Conservation (phyloP, 92 coral and sea anemone species). For the Umimayanthus chanpuru region DNA sequence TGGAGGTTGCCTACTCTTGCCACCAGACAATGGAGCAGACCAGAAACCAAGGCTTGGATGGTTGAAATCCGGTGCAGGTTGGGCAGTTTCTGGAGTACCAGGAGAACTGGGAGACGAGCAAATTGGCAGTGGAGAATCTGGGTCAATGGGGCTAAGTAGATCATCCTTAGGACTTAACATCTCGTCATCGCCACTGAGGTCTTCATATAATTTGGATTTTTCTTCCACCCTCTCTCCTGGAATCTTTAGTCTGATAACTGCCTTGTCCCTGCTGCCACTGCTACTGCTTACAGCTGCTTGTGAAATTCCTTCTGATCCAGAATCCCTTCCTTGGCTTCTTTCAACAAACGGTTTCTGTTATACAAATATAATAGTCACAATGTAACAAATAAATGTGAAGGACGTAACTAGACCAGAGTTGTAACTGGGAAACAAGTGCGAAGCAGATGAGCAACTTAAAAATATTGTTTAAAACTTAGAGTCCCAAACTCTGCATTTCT, state of each 20-base stretch:
- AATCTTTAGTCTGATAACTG: neutral
- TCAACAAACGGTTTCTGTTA: neutral
- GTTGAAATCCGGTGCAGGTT: constrained; percentile 69
- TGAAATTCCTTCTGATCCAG: neutral
- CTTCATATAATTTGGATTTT: neutral
- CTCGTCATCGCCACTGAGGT: constrained; percentile 22
- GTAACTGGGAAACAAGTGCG: neutral
- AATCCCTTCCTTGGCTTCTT: neutral
- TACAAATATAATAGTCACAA: neutral
- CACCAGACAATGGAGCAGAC: constrained; percentile 46
- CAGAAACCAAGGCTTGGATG: constrained; percentile 81
- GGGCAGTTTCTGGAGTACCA: constrained; percentile 81
- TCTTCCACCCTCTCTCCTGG: neutral
- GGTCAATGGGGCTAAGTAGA: constrained; percentile 12
- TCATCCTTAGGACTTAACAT: constrained; percentile 12
- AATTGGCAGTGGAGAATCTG: constrained; percentile 1
- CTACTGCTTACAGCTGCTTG: neutral
- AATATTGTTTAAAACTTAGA: no score
- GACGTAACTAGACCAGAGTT: neutral
- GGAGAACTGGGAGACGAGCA: constrained; percentile 53
- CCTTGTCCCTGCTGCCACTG: neutral
- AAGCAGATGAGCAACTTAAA: neutral
- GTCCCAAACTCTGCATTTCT: neutral
- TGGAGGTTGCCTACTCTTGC: constrained; percentile 7
- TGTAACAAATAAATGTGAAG: neutral